Base-by-base conservation (phyloP, 2,113 vertebrate genomes). In the Tiliqua scincoides region DNA sequence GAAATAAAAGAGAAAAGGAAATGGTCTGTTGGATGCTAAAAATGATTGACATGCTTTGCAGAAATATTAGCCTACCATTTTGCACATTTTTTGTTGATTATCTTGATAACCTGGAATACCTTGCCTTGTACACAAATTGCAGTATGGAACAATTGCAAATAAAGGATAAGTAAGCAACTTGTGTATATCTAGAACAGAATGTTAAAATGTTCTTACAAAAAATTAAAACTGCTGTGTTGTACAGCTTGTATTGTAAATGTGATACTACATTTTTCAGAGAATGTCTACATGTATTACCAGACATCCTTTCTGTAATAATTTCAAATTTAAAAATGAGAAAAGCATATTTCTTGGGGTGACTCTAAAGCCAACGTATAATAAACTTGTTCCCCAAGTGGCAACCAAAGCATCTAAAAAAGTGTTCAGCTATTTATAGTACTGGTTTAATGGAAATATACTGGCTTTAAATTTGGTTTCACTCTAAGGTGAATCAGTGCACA, bases 401-500 rank as follows among this genome's bases (percentile, higher is more conserved):
- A 96, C 73, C 88, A 96, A 96, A 94, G 94, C 94, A 96, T 93
- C 87, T 94, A 94, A 88, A 88, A 95, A 97, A 96, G 95, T 95
- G 96, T 94, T 94, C 92, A 90, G 78, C 70, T 95, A 76, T 92
- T 93, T 68, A 87, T 91, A 87, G 88, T 88, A 90, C 72, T 84
- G 91, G 86, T 91, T 82, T 90, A 94, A 96, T 93, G 92, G 94
- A 94, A 95, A 70, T 90, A 93, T 79, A 95, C 89, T 94, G 91
- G 93, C 27, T 89, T 93, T 85, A 91, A 86, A 95, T 87, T 80
- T 94, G 84, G 93, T 88, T 95, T 95, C 91, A 95, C 87, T 91
- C 89, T 89, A 93, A 86, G 73, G 30, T 92, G 93, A 91, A 91
- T 90, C 88, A 95, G 93, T 93, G 94, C 91, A 95, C 48, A 94